Evolutionary conservation across 1,140 invertebrate species (phyloP).

Genomic region (Dendroctonus valens): DNA sequence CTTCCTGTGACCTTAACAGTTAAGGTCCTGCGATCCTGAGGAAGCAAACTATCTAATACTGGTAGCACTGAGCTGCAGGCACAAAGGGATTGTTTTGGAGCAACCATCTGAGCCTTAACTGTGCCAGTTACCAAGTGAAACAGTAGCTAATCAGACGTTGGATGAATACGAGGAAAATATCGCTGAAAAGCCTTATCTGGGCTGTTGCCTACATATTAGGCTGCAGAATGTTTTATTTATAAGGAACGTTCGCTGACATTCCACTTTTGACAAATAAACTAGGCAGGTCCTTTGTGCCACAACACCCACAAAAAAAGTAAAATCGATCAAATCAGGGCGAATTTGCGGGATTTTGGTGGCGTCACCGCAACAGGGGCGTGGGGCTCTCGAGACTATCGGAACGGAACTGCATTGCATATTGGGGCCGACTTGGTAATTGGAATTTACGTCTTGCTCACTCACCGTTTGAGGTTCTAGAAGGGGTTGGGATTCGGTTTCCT

Average conservation of each 20-base stretch:
- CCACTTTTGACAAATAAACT: slow-evolving; percentile 33
- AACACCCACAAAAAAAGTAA: slow-evolving; percentile 34
- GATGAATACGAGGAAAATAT: no score
- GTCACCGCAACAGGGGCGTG: background rate
- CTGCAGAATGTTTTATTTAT: slow-evolving; percentile 23
- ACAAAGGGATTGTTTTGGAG: no score
- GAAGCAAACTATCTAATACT: no score
- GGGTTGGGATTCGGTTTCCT: slow-evolving; percentile 72
- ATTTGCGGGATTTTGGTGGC: background rate
- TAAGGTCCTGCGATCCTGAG: background rate
- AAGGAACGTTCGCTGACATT: slow-evolving; percentile 26
- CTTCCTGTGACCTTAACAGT: slow-evolving; percentile 16
- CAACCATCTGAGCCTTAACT: no score
- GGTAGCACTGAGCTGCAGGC: no score
- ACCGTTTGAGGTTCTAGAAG: slow-evolving; percentile 72
- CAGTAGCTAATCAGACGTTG: no score
- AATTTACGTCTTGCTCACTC: slow-evolving; percentile 49
- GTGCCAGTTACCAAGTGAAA: no score
- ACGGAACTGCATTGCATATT: slow-evolving; percentile 7
- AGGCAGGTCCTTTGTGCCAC: slow-evolving; percentile 32
- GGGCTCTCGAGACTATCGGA: background rate
- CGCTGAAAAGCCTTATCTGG: background rate
- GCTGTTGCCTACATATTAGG: background rate
- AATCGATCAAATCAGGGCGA: slow-evolving; percentile 32
- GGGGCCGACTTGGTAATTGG: slow-evolving; percentile 15